Conservation (phyloP, 2,797 vertebrate genomes). For the Lophotriccus pileatus region DNA sequence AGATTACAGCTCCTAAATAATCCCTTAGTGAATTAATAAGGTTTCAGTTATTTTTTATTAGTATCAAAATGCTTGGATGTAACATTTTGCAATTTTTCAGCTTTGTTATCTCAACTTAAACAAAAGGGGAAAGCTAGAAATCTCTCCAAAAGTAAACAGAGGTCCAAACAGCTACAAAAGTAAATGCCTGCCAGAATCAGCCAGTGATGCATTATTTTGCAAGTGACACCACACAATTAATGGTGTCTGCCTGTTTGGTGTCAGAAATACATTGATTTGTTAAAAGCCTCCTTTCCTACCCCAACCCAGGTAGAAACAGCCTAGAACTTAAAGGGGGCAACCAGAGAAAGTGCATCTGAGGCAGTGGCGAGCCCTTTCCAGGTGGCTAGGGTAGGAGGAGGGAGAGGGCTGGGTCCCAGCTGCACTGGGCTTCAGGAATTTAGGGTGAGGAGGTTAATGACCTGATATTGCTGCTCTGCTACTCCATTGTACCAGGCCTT, state of each 20-base stretch:
- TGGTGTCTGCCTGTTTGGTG: accelerated
- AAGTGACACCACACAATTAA: not conserved
- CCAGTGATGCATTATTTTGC: not conserved
- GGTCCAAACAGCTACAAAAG: not conserved
- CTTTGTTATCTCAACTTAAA: not conserved
- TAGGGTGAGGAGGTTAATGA: conserved; percentile 60
- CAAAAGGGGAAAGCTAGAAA: not conserved
- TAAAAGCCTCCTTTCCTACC: not conserved
- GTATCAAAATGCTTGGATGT: not conserved
- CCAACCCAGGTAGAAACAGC: not conserved
- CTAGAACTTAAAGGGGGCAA: not conserved
- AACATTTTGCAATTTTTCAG: not conserved
- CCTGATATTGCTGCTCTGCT: not conserved
- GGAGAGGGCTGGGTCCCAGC: not conserved
- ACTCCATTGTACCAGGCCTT: not conserved
- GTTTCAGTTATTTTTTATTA: not conserved
- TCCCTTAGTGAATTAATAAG: not conserved
- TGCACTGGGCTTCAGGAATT: not conserved
- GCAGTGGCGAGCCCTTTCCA: not conserved
- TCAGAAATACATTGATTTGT: not conserved
- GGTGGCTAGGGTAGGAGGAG: not conserved
- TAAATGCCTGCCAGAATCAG: not conserved
- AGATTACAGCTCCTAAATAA: not conserved
- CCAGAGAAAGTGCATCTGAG: not conserved
- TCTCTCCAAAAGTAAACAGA: not conserved